Conservation (phyloP, 2,888 invertebrate species). For the Oasisia sp. region DNA sequence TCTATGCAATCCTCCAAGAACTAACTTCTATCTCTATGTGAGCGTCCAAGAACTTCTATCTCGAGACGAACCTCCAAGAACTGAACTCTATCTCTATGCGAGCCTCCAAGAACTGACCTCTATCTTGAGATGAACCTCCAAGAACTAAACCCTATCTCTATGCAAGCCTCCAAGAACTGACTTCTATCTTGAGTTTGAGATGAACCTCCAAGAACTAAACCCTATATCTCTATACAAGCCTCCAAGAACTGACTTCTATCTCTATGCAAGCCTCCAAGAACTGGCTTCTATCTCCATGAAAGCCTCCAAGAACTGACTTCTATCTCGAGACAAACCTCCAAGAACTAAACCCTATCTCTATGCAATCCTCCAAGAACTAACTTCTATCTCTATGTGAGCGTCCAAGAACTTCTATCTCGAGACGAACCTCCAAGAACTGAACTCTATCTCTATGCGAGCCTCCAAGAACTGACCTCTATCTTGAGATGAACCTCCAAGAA, state of each 20-base stretch:
- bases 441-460: background rate
- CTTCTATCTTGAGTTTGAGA: background rate
- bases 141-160: background rate
- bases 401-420: background rate
- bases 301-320: background rate
- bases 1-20: background rate
- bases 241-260: background rate
- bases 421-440: background rate
- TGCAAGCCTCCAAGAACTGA: background rate
- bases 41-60: too few species aligned
- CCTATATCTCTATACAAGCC: background rate
- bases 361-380: background rate
- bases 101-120: background rate
- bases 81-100: background rate
- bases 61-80: background rate
- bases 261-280: background rate
- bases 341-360: too few species aligned
- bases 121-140: background rate
- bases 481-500: background rate
- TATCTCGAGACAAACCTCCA: background rate
- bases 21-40: background rate
- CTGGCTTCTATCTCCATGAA: background rate
- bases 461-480: background rate
- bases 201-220: background rate
- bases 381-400: background rate